Evolutionary conservation across 2,888 invertebrate genomes (phyloP).

Genomic region (Lasiommata megera): DNA sequence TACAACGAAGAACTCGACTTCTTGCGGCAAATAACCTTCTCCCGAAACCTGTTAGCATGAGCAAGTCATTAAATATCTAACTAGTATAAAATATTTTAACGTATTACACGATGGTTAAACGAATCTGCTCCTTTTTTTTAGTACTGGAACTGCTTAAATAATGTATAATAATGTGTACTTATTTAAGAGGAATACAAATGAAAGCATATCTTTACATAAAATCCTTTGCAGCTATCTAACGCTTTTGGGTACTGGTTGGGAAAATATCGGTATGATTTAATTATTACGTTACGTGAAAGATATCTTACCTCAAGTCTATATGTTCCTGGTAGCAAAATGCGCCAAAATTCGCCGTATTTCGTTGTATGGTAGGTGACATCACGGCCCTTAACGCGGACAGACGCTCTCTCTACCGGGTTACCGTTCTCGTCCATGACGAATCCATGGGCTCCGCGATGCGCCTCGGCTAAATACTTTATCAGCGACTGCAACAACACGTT

Average conservation of each 20-base stretch:
- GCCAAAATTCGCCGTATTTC: constrained; percentile 97
- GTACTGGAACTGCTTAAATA: no score
- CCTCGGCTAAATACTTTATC: constrained; percentile 91
- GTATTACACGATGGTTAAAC: neutral
- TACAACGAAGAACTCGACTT: constrained; percentile 92
- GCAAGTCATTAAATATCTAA: no score
- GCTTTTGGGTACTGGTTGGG: no score
- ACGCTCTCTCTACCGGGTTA: constrained; percentile 89
- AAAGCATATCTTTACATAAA: no score
- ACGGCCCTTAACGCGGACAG: constrained; percentile 89
- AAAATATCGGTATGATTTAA: no score
- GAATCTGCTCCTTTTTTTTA: no score
- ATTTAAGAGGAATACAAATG: no score
- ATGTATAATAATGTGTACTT: no score
- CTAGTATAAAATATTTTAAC: neutral
- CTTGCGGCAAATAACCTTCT: constrained; percentile 91
- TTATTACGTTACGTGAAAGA: no score
- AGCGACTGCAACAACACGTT: constrained; percentile 83
- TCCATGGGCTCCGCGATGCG: constrained; percentile 94
- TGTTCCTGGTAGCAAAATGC: constrained; percentile 92
- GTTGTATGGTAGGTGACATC: constrained; percentile 93
- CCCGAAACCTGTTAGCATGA: constrained; percentile 85
- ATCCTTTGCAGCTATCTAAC: no score
- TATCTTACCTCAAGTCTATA: constrained; percentile 89
- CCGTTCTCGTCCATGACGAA: constrained; percentile 90